Percentiles rank a stretch among this genome's conserved stretches.
These are phyloP conservation scores for Ornithoptera priamus DNA, from an alignment of 2,888 invertebrate species.

Conservation along the genomic window DNA sequence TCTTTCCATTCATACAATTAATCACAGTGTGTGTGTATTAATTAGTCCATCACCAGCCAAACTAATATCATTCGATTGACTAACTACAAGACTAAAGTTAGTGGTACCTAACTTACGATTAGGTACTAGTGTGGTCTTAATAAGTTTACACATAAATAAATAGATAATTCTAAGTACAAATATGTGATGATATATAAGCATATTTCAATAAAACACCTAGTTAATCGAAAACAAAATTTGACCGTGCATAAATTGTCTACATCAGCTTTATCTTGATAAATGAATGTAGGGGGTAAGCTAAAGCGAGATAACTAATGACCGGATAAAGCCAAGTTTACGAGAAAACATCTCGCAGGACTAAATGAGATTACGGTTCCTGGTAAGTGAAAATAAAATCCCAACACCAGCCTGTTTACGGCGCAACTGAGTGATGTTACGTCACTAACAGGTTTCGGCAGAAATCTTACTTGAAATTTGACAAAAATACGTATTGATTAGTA, in stretches of 20 bases:
- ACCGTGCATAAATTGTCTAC: slow-evolving; percentile 23
- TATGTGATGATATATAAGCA: too few species aligned
- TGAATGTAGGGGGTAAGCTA: slow-evolving; percentile 23
- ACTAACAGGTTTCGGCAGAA: background rate
- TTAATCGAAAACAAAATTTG: slow-evolving; percentile 7
- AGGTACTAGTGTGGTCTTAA: too few species aligned
- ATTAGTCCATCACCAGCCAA: too few species aligned
- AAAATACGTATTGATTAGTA: too few species aligned
- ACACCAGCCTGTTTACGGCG: background rate
- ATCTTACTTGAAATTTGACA: background rate
- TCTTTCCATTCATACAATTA: too few species aligned
- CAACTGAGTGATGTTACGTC: slow-evolving; percentile 8
- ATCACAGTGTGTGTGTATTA: too few species aligned
- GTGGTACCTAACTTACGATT: too few species aligned
- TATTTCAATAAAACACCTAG: background rate
- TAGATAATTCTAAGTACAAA: too few species aligned
- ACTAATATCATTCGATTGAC: too few species aligned
- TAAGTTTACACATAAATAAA: too few species aligned
- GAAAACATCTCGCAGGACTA: slow-evolving; percentile 24
- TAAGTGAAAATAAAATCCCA: slow-evolving; percentile 17
- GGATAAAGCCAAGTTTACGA: slow-evolving; percentile 28
- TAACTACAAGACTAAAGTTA: too few species aligned
- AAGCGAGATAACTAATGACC: slow-evolving; percentile 26
- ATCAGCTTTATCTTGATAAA: slow-evolving; percentile 26
- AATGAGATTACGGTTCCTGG: slow-evolving; percentile 21